Percentiles rank a stretch among this genome's conserved stretches.
These are phyloP conservation scores for Odobenus rosmarus DNA, from an alignment of 2,113 vertebrate species.

Conservation along the genomic window DNA sequence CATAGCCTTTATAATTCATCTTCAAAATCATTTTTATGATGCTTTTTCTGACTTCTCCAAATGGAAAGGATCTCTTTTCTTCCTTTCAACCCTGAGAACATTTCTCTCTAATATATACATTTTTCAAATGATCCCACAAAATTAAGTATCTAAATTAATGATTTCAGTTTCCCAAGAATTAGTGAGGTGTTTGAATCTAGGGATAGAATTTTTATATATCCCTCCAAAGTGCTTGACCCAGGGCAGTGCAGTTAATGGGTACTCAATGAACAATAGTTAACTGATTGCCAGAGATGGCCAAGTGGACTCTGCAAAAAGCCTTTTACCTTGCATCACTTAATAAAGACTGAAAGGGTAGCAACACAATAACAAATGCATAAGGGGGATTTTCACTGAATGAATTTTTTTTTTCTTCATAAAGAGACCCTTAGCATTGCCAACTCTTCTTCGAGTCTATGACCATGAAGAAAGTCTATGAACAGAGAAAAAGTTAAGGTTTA, in stretches of 20 bases:
- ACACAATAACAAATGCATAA: background rate
- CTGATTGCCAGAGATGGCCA: background rate
- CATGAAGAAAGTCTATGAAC: background rate
- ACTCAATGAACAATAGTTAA: conserved; percentile 3
- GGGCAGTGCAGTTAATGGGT: background rate
- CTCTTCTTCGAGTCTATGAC: background rate
- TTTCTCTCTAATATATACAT: background rate
- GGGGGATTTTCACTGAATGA: background rate
- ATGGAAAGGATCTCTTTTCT: background rate
- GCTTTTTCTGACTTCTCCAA: background rate
- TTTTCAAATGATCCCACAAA: conserved; percentile 14
- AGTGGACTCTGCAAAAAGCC: background rate
- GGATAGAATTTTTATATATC: background rate
- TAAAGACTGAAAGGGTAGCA: background rate
- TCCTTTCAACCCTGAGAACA: background rate
- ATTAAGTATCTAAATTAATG: conserved; percentile 28
- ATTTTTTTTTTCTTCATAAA: background rate
- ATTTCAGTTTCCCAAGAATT: background rate
- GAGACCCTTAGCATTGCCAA: background rate
- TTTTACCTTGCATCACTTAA: background rate
- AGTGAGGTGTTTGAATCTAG: background rate
- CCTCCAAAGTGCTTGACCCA: background rate
- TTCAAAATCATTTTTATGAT: background rate
- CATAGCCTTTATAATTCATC: background rate
- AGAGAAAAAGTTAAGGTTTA: background rate